Evolutionary conservation across 2,113 vertebrate species (phyloP), one percentile per base, ranked within the genome.

Genomic region (Macroglossus sobrinus): DNA sequence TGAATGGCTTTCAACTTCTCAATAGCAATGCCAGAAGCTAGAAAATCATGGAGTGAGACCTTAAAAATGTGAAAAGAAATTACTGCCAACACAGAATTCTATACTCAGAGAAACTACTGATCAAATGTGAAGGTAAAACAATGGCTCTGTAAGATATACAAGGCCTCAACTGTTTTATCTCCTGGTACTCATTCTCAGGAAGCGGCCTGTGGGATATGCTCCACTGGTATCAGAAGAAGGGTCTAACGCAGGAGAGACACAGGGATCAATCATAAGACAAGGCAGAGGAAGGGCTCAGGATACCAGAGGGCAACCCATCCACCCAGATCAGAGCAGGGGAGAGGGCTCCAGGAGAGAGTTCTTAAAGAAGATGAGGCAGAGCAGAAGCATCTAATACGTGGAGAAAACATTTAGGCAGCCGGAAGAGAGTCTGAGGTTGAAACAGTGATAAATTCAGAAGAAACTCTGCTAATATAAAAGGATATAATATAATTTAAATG

Each of bases 401-500:
- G 50, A 75, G 86, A 71, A 12, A 69, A 82, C 57, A 45, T 88
- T 43, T 55, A 69, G 45, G 89, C 26, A 75, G 71, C 24, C 35
- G 13, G 35, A 40, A 59, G 74, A n/a, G 59, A 90, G 69, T n/a
- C n/a, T 50, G 30, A 53, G 22, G 35, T 53, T 69, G 53, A 94
- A 95, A 78, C 2, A 15, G 14, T 76, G 64, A 91, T 78, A 96
- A 80, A 94, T 95, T 92, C 91, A 81, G 61, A 93, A 55, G 91
- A 76, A 95, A 93, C 61, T 85, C 35, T 92, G n/a, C 63, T 90
- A 85, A 93, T 91, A 75, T 82, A 85, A 96, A 94, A 95, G 68
- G n/a, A 82, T 85, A 79, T 95, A 89, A 96, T 89, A 55, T 43
- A 96, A 96, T 96, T 61, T 96, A 96, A 91, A 96, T 89, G 93